phyloP scores from a whole-genome alignment of 1,140 invertebrate genomes.

The Drosophila pectinifera region DNA sequence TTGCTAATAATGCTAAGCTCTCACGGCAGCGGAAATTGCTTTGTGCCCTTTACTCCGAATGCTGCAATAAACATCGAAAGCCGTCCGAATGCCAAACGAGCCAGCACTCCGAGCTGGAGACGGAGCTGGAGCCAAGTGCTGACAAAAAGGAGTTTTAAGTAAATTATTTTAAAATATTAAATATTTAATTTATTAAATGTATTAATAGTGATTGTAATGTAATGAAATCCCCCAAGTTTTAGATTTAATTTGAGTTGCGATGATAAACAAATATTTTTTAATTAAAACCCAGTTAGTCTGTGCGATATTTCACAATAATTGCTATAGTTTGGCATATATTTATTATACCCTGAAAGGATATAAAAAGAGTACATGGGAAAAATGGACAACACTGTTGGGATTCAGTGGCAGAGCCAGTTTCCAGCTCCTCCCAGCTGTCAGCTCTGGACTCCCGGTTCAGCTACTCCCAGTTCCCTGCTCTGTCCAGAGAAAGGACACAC shows the following conservation, averaged over 20 bases:
- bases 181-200: too few species aligned
- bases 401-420: conserved; percentile 5
- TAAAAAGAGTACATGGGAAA: too few species aligned
- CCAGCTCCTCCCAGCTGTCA: conserved; percentile 29
- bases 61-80: conserved; percentile 81
- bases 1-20: conserved; percentile 78
- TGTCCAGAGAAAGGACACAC: conserved; percentile 39
- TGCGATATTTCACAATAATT: too few species aligned
- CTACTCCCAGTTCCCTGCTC: conserved; percentile 5
- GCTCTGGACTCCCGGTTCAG: conserved; percentile 16
- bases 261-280: too few species aligned
- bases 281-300: too few species aligned
- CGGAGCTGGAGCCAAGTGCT: background rate
- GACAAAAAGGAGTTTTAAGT: background rate
- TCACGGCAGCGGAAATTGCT: conserved; percentile 80
- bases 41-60: conserved; percentile 80
- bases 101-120: conserved; percentile 14
- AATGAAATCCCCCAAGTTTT: too few species aligned
- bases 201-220: too few species aligned
- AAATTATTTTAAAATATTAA: too few species aligned
- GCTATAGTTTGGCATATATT: too few species aligned
- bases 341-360: too few species aligned
- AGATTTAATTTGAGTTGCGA: too few species aligned
- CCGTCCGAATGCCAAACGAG: conserved; percentile 78
- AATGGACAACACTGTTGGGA: background rate